Evolutionary conservation across 2,888 invertebrate genomes (phyloP).

Genomic region (Dastarcus helophoroides): DNA sequence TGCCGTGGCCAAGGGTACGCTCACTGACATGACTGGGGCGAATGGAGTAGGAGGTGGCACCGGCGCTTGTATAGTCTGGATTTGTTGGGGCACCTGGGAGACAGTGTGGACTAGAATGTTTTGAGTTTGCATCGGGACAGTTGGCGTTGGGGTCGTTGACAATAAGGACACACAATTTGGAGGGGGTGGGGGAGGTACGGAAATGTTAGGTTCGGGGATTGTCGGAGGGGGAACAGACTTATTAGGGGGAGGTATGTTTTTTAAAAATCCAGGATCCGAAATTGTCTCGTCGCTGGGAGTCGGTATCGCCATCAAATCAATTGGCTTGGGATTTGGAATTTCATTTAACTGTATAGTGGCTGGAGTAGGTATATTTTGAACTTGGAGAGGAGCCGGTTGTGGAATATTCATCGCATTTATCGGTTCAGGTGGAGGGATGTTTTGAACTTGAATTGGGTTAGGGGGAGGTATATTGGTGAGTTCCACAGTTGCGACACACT

Average conservation of each 20-base stretch:
- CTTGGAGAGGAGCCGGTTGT: constrained; percentile 37
- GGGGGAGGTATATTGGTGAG: constrained; percentile 36
- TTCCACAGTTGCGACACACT: constrained; percentile 31
- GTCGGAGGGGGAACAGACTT: constrained; percentile 36
- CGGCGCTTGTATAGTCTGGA: constrained; percentile 10
- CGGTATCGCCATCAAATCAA: constrained; percentile 47
- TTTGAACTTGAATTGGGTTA: constrained; percentile 36
- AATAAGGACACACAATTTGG: constrained; percentile 13
- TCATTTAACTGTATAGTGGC: constrained; percentile 47
- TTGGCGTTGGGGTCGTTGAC: constrained; percentile 12
- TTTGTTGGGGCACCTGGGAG: too few species aligned
- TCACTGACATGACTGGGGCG: constrained; percentile 18
- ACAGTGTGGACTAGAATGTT: constrained; percentile 26
- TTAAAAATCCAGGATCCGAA: constrained; percentile 33
- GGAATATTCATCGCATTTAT: constrained; percentile 41
- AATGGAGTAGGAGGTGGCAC: constrained; percentile 3
- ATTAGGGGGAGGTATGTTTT: constrained; percentile 37
- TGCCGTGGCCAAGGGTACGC: constrained; percentile 20
- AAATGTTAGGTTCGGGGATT: constrained; percentile 24
- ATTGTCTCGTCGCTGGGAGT: constrained; percentile 31
- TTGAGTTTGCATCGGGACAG: constrained; percentile 18
- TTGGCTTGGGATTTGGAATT: constrained; percentile 49
- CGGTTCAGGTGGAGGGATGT: constrained; percentile 42
- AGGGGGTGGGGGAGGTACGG: constrained; percentile 24
- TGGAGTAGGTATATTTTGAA: constrained; percentile 51